Base-by-base conservation (phyloP, 1,140 invertebrate species). In the Asbolus verrucosus region DNA sequence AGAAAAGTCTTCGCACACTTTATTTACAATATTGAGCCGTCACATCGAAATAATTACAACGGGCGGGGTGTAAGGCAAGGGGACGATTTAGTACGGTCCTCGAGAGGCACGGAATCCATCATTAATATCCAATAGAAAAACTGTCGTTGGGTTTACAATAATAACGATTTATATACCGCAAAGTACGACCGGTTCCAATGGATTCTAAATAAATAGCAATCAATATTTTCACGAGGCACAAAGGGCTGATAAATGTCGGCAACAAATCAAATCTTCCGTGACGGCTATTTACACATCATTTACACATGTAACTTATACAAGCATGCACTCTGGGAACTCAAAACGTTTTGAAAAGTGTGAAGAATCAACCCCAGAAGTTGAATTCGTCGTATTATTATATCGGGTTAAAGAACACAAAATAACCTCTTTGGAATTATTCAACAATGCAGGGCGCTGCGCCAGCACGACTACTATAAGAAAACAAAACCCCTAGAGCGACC, bases 241-340 rank as follows among this genome's bases (percentile, higher is more conserved):
- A 73, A 54, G 38, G 63, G 27, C 30, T 73, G 72, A 73, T 71
- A 59, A 41, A 73, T 71, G 65, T 65, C 59, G 65, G 59, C 50
- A 63, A 72, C 67, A 74, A 72, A 74, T 74, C 67, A 70, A 70
- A 67, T 59, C 13, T 67, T 66, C 62, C 41, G 41, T 70, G 65
- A 72, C 73, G 24, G 46, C 50, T 72, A 74, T 72, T 74, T 74
- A 72, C 67, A 70, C 73, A 69, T 74, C 72, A 71, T 71, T 73
- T 73, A 65, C 66, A 69, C 69, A 71, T 65, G 72, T 71, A 67
- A 46, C 3, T 11, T 11, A 19, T 24, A 3, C 3, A 36, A 4
- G n/a, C 11, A 50, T 50, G 9, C 19, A n/a, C 67, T 62, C 41
- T 65, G 60, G 69, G 11, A 60, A 68, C 27, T 11, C 6, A n/a